A percentile compares a stretch with the other conserved stretches of the same genome.
Evolutionary conservation across 2,797 vertebrate genomes (phyloP).

Genomic region (Eospalax fontanierii): DNA sequence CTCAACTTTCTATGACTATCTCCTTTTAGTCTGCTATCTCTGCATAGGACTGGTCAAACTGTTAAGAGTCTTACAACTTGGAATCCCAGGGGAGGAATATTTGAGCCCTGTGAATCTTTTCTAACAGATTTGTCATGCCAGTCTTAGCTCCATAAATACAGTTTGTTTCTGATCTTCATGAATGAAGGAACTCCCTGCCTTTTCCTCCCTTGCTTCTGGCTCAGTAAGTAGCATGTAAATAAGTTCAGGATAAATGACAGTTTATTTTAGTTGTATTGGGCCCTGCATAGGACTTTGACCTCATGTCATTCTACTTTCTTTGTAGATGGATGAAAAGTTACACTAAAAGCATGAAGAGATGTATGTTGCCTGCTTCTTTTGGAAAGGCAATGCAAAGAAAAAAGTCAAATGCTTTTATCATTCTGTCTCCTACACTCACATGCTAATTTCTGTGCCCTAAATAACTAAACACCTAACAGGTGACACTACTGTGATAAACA

Average conservation of each 20-base stretch:
- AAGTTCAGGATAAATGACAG: constrained; percentile 50
- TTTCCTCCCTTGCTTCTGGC: constrained; percentile 6
- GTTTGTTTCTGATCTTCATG: constrained; percentile 52
- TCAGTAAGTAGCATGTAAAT: constrained; percentile 20
- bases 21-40: background rate
- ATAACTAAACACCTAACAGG: constrained; percentile 29
- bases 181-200: background rate
- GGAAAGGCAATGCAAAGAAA: constrained; percentile 12
- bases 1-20: background rate
- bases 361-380: background rate
- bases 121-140: background rate
- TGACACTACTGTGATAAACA: background rate
- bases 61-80: background rate
- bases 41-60: background rate
- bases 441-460: background rate
- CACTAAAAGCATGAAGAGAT: constrained; percentile 39
- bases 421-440: background rate
- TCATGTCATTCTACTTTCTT: background rate
- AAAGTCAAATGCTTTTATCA: background rate
- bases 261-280: constrained; percentile 37
- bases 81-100: background rate
- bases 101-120: background rate
- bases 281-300: constrained; percentile 28
- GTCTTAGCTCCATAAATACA: background rate
- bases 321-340: constrained; percentile 28